These are phyloP conservation scores for Laterallus jamaicensis DNA, from an alignment of 2,113 vertebrate species.

Conservation along the genomic window DNA sequence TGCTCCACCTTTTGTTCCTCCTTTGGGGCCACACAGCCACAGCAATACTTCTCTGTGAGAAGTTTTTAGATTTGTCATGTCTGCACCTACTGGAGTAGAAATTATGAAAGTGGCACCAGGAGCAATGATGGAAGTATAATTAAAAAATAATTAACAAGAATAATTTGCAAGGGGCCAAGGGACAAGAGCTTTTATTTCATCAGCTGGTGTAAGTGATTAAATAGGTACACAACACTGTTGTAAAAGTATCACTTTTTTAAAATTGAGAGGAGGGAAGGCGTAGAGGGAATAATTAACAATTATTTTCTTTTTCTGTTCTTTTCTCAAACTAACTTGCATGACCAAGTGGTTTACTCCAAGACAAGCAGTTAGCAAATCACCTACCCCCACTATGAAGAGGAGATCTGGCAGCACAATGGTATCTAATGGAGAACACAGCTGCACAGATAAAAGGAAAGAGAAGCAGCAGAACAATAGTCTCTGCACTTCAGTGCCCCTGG, in stretches of 20 bases:
- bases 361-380: slow-evolving; percentile 31
- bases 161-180: slow-evolving; percentile 70
- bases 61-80: slow-evolving; percentile 10
- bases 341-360: slow-evolving; percentile 28
- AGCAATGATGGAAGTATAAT: slow-evolving; percentile 70
- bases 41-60: background rate
- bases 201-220: slow-evolving; percentile 61
- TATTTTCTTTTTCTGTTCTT: slow-evolving; percentile 43
- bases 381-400: background rate
- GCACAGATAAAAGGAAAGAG: slow-evolving; percentile 17
- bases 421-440: slow-evolving; percentile 31
- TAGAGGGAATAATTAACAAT: slow-evolving; percentile 33
- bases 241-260: background rate
- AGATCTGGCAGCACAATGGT: background rate
- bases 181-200: slow-evolving; percentile 68
- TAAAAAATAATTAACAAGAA: slow-evolving; percentile 79
- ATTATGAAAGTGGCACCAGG: slow-evolving; percentile 52
- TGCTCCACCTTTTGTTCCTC: background rate
- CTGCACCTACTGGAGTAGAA: slow-evolving; percentile 59
- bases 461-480: background rate
- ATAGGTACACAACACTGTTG: slow-evolving; percentile 14
- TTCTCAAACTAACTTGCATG: slow-evolving; percentile 18
- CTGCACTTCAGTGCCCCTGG: background rate
- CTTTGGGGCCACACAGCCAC: background rate
- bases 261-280: background rate